Percentiles rank a stretch among this genome's conserved stretches.
These are phyloP conservation scores for Periparus ater DNA, from an alignment of 2,797 vertebrate species.

Conservation along the genomic window DNA sequence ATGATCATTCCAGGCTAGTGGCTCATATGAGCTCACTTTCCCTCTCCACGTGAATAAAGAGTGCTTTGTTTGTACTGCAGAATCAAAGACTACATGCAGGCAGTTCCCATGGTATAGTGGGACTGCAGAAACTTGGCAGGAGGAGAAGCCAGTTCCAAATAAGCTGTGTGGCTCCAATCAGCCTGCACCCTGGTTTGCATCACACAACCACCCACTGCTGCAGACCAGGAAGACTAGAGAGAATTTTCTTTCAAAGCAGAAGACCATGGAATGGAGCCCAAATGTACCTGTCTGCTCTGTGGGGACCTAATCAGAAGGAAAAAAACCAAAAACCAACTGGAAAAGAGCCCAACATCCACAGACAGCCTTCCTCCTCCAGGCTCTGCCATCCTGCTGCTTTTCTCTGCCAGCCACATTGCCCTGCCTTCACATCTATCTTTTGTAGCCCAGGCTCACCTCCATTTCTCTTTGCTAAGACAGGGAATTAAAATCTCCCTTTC, in stretches of 20 bases:
- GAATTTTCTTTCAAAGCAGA: background rate
- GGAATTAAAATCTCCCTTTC: background rate
- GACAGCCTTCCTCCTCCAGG: background rate
- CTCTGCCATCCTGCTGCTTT: background rate
- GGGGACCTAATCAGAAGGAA: background rate
- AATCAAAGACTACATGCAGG: background rate
- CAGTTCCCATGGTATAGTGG: background rate
- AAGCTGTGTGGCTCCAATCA: background rate
- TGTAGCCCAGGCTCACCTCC: background rate
- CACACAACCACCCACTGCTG: background rate
- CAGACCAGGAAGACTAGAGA: background rate
- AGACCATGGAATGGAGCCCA: background rate
- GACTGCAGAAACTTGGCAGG: constrained; percentile 12
- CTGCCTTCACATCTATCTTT: background rate
- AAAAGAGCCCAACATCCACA: background rate
- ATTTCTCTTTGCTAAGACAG: background rate
- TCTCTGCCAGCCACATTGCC: background rate
- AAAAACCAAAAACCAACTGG: background rate
- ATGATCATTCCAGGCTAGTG: background rate
- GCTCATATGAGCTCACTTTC: constrained; percentile 25
- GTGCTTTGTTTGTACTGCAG: constrained; percentile 13
- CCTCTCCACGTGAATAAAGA: background rate
- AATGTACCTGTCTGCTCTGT: background rate
- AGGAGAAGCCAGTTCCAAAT: background rate
- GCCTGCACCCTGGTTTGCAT: background rate